These are phyloP conservation scores for Aythya baeri DNA, from an alignment of 2,113 vertebrate species.

Conservation along the genomic window DNA sequence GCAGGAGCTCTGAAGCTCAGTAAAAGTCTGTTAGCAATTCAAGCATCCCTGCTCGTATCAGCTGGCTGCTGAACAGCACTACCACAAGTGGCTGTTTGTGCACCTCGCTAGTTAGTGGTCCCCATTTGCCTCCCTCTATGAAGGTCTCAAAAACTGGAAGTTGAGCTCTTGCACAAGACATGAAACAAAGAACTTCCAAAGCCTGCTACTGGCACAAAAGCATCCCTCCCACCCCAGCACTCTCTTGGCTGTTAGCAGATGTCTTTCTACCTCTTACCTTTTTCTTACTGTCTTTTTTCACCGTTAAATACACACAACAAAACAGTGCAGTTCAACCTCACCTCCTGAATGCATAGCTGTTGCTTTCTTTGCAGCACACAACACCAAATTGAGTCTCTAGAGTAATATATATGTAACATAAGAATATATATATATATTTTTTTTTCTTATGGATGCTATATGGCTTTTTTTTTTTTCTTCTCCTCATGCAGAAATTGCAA, in stretches of 20 bases:
- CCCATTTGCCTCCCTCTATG: background rate
- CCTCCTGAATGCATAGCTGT: background rate
- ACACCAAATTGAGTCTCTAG: background rate
- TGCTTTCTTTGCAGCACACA: background rate
- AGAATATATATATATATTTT: too few species aligned
- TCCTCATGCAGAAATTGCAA: background rate
- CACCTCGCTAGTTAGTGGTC: background rate
- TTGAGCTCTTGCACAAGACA: background rate
- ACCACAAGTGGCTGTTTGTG: background rate
- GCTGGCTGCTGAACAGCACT: background rate
- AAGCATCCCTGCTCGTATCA: background rate
- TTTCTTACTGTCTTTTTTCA: background rate
- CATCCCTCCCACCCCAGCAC: background rate
- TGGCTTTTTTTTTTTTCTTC: background rate
- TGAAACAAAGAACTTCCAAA: background rate
- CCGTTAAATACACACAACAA: background rate
- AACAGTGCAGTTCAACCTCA: background rate
- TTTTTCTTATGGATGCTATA: too few species aligned
- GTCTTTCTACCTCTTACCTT: background rate
- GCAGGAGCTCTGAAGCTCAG: background rate
- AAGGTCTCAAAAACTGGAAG: background rate
- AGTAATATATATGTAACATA: too few species aligned
- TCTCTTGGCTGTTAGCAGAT: background rate
- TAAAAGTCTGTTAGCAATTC: background rate
- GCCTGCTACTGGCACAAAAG: background rate